A percentile compares a stretch with the other conserved stretches of the same genome.
Evolutionary conservation across 2,113 vertebrate species (phyloP).

Genomic region (Hemiprocne comata): DNA sequence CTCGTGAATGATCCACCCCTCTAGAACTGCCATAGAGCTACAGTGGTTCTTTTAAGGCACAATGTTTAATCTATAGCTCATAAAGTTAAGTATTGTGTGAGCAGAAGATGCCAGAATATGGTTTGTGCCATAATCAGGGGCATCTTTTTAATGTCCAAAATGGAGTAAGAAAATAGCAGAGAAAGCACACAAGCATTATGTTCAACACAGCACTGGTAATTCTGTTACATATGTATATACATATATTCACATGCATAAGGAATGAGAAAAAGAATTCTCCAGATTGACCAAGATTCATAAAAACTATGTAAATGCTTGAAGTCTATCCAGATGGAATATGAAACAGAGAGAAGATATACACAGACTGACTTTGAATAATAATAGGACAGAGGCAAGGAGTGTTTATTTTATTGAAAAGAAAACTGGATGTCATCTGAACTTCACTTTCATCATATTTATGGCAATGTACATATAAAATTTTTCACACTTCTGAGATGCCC

Average conservation of each 20-base stretch:
- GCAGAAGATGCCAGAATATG: not conserved
- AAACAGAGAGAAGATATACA: not conserved
- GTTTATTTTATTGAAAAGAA: not conserved
- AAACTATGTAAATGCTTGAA: not conserved
- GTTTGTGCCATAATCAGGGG: not conserved
- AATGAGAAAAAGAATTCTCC: not conserved
- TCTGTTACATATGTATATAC: too few species aligned
- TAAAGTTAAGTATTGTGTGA: not conserved
- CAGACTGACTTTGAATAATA: not conserved
- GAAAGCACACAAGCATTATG: not conserved
- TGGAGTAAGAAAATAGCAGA: not conserved
- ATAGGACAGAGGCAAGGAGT: not conserved
- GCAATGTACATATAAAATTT: not conserved
- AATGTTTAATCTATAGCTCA: not conserved
- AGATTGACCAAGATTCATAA: not conserved
- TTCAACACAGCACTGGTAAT: not conserved
- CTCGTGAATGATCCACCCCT: not conserved
- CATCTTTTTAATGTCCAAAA: not conserved
- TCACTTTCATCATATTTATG: not conserved
- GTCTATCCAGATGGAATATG: not conserved
- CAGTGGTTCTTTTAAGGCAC: not conserved
- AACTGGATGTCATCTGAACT: not conserved
- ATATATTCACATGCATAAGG: not conserved
- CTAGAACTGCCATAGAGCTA: not conserved
- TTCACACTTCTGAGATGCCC: not conserved